Evolutionary conservation across 35 echinoderm and acorn worm species (phyloP), one percentile per base, ranked within the genome.

Genomic region (Patiria miniata): DNA sequence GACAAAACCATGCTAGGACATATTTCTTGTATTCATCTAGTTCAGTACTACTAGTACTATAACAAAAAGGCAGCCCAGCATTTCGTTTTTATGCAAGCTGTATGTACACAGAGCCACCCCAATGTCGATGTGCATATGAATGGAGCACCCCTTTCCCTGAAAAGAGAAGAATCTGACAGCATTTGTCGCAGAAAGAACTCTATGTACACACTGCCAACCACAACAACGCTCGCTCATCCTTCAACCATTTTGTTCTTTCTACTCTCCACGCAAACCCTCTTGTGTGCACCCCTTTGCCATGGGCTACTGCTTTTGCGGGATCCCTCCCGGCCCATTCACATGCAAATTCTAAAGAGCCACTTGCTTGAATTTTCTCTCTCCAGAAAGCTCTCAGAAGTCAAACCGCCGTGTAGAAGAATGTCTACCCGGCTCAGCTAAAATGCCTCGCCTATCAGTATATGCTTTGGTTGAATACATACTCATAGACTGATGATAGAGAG

Each of bases 341-440:
- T 69, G 61, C 34, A 69, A 69, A 69, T 69, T 21, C 61, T 23
- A 69, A n/a, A 69, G 61, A 34, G 61, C 61, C 61, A 69, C 61
- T 69, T 34, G 12, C 5, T 14, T 23, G 61, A 23, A 8, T 29
- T 69, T 47, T 47, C 12, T 47, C 12, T 69, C 61, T 29, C 61
- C 61, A 10, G 23, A 23, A 69, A 69, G 61, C 61, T 29, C 61
- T 69, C 26, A 2, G 61, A 69, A 69, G 61, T 69, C 23, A 69
- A 47, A 29, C 61, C 61, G 12, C 34, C 10, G 34, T 69, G 61
- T 29, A 36, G 26, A 47, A 6, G 12, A 4, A 47, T 47, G 42
- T 47, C 42, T 47, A 12, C 42, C 12, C 42, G 4, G 42, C 42
- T 47, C 42, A 12, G 4, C 42, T 12, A 47, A 6, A n/a, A n/a